Percentiles rank a stretch among this genome's conserved stretches.
Conservation (phyloP, 2,888 invertebrate genomes). For the Caprella mutica region DNA sequence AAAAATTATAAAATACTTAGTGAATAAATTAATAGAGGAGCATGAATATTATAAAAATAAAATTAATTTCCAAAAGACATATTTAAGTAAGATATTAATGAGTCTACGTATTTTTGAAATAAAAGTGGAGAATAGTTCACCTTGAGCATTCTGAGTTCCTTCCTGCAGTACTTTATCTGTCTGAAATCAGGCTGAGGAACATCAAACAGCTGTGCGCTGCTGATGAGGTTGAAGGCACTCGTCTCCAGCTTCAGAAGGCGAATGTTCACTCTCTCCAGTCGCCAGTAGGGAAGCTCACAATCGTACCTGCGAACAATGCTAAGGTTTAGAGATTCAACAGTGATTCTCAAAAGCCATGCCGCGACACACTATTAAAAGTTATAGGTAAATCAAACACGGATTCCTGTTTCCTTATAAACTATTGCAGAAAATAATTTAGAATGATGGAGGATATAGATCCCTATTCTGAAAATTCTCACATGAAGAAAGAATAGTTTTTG, state of each 20-base stretch:
- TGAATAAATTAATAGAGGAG: no score
- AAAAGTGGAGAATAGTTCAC: slow-evolving; percentile 45
- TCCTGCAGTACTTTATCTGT: slow-evolving; percentile 76
- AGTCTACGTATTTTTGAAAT: no score
- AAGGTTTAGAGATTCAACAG: not conserved
- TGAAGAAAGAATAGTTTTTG: slow-evolving; percentile 46
- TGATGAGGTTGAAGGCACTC: slow-evolving; percentile 73
- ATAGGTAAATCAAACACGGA: no score
- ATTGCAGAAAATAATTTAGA: no score
- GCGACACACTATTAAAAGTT: no score
- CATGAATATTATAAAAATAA: no score
- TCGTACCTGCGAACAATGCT: slow-evolving; percentile 49
- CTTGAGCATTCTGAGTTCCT: slow-evolving; percentile 73
- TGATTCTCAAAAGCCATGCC: not conserved
- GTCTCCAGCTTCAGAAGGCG: slow-evolving; percentile 69
- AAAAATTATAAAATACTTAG: no score
- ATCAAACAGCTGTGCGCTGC: slow-evolving; percentile 86
- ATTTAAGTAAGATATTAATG: no score
- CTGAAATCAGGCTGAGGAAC: slow-evolving; percentile 92
- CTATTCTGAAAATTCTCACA: slow-evolving; percentile 17
- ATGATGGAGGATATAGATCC: no score
- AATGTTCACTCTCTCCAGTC: slow-evolving; percentile 62
- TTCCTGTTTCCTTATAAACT: no score
- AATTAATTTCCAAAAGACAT: no score
- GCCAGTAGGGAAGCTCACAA: slow-evolving; percentile 60